phyloP scores from a whole-genome alignment of 2,113 vertebrate genomes.

The Tympanuchus pallidicinctus region DNA sequence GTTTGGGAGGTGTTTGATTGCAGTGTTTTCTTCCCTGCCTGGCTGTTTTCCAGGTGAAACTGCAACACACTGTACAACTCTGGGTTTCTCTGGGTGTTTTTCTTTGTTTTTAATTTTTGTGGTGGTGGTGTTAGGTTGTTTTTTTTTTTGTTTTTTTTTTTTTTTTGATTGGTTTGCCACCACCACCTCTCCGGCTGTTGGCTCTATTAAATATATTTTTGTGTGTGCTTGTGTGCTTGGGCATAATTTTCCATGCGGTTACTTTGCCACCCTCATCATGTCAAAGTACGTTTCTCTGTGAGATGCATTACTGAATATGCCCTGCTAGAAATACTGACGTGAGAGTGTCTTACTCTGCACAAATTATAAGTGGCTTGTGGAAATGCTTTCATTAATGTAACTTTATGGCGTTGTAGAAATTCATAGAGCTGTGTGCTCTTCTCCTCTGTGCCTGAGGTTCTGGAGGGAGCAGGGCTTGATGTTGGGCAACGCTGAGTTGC shows the following conservation, averaged over 20 bases:
- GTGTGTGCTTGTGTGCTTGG: neutral
- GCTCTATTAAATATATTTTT: neutral
- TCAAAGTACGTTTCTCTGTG: neutral
- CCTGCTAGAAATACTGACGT: neutral
- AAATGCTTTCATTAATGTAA: neutral
- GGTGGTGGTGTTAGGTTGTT: neutral
- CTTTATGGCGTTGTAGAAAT: neutral
- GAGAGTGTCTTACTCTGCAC: neutral
- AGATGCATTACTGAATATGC: neutral
- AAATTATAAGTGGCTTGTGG: neutral
- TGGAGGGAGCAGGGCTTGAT: neutral
- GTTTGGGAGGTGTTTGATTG: neutral
- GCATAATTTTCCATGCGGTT: neutral
- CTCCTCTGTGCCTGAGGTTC: neutral
- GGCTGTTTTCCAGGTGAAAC: neutral
- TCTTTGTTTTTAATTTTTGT: neutral
- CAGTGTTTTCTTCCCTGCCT: neutral
- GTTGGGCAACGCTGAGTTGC: neutral
- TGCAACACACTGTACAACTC: neutral
- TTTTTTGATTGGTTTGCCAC: neutral
- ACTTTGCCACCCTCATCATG: neutral
- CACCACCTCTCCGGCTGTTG: neutral
- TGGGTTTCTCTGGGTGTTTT: neutral
- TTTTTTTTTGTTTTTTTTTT: no score
- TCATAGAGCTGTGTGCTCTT: neutral